Base-by-base conservation (phyloP, 2,888 invertebrate genomes). In the Cephus spinipes region DNA sequence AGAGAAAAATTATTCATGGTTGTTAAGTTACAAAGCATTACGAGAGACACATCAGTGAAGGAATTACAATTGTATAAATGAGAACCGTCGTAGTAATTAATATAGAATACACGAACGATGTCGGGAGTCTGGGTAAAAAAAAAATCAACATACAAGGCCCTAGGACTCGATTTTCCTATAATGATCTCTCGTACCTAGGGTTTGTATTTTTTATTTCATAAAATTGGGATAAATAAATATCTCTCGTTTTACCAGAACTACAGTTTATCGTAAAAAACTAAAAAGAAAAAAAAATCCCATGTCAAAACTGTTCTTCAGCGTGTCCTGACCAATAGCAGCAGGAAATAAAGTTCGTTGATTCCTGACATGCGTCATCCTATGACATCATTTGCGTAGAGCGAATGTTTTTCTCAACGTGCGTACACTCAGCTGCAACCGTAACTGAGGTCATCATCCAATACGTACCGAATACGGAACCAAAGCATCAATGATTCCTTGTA, bases 271-370 rank as follows among this genome's bases (percentile, higher is more conserved):
- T 2, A 55, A 9, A 55, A 6, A 55, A 55, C 2, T 15, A 9
- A 23, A 55, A 1, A 55, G 35, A 55, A 55, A 23, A n/a, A 9
- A 55, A 15, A 55, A 55, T 55, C 9, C 55, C 9, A 23, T 55
- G 55, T 23, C 9, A 55, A 55, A 23, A 23, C 55, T 23, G 23
- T 23, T 55, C 23, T 55, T 0, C 55, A 55, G 23, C 23, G 55
- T 55, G 55, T 55, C 55, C 9, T 55, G 9, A 55, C 9, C 9
- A 23, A 23, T 23, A 55, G 55, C 71, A 31, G 31, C 71, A 71
- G 31, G 31, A 75, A 75, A 69, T 30, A 75, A 77, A 77, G 77
- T 77, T 77, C 77, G 78, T 78, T 78, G 78, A 78, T 78, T 78
- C 68, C 78, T 55, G 71, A 75, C 75, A 73, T 78, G 78, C 75